These are phyloP conservation scores for Psammodynastes pulverulentus DNA, from an alignment of 2,113 vertebrate species.

Conservation along the genomic window DNA sequence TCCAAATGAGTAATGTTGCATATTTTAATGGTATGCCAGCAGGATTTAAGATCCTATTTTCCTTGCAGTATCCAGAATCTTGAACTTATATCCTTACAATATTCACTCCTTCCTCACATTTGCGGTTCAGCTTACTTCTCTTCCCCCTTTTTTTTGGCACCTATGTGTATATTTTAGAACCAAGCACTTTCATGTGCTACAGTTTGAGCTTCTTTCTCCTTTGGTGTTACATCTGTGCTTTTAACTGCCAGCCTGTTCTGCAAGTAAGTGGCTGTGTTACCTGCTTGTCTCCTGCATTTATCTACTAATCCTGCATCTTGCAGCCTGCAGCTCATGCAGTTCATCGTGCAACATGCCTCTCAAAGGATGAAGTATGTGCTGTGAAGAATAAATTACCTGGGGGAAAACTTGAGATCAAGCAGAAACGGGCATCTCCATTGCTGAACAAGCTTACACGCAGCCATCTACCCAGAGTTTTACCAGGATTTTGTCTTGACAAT, in stretches of 20 bases:
- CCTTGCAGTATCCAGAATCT: neutral
- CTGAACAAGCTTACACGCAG: conserved; percentile 92
- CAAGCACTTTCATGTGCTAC: neutral
- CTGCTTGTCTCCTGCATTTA: neutral
- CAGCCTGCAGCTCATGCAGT: neutral
- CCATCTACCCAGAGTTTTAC: conserved; percentile 91
- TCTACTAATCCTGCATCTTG: neutral
- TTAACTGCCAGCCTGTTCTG: neutral
- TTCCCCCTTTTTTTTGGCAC: neutral
- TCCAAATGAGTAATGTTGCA: neutral
- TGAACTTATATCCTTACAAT: neutral
- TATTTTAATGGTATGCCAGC: neutral
- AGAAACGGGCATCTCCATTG: conserved; percentile 92
- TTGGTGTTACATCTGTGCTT: neutral
- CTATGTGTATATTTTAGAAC: neutral
- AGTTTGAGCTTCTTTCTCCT: neutral
- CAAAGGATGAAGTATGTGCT: conserved; percentile 91
- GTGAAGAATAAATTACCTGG: conserved; percentile 92
- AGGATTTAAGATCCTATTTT: neutral
- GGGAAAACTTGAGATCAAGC: conserved; percentile 94
- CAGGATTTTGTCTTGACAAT: conserved; percentile 95
- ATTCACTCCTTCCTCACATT: neutral
- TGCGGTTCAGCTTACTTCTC: neutral
- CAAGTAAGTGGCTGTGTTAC: neutral
- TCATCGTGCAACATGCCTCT: conserved; percentile 27